These are phyloP conservation scores for Anableps anableps DNA, from an alignment of 2,797 vertebrate genomes.

Conservation along the genomic window DNA sequence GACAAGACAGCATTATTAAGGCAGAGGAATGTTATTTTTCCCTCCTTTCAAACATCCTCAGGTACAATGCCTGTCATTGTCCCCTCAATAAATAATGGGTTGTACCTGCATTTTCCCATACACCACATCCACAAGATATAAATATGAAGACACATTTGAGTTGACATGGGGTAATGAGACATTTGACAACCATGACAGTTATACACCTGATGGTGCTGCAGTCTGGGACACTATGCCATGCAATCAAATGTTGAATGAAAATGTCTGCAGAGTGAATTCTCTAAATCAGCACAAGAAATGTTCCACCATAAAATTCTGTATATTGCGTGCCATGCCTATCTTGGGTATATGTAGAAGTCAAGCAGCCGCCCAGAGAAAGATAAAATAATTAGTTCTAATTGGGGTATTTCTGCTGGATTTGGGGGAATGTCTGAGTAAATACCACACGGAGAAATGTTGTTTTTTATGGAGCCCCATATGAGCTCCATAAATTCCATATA, in stretches of 20 bases:
- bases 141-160: slow-evolving; percentile 74
- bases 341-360: slow-evolving; percentile 39
- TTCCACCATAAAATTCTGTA: slow-evolving; percentile 35
- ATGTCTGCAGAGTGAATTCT: slow-evolving; percentile 34
- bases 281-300: slow-evolving; percentile 38
- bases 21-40: slow-evolving; percentile 65
- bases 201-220: slow-evolving; percentile 58
- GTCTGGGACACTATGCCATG: slow-evolving; percentile 47
- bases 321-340: slow-evolving; percentile 8
- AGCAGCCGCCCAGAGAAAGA: slow-evolving; percentile 33
- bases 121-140: slow-evolving; percentile 60
- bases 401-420: slow-evolving; percentile 58
- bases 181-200: slow-evolving; percentile 71
- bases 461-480: slow-evolving; percentile 65
- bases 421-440: slow-evolving; percentile 41
- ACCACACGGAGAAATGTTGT: slow-evolving; percentile 45
- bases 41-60: slow-evolving; percentile 66
- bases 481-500: slow-evolving; percentile 72
- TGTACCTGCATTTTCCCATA: slow-evolving; percentile 59
- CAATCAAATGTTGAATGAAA: slow-evolving; percentile 54
- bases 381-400: slow-evolving; percentile 76
- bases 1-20: slow-evolving; percentile 75
- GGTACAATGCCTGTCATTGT: slow-evolving; percentile 70
- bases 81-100: slow-evolving; percentile 76
- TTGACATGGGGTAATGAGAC: slow-evolving; percentile 74